Base-by-base conservation (phyloP, 2,113 vertebrate species). In the Boleophthalmus pectinirostris region DNA sequence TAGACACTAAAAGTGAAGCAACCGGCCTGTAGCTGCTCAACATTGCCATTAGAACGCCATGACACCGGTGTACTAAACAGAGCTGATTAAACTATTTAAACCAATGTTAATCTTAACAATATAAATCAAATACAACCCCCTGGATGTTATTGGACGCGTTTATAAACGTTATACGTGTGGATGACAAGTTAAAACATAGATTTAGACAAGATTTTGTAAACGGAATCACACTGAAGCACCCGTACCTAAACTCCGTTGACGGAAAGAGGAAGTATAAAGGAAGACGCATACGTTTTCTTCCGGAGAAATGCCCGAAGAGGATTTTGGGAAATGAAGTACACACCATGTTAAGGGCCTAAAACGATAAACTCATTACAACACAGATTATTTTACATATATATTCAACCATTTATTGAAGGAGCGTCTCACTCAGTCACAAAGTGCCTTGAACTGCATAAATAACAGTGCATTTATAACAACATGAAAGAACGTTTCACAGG, bases 181-280 rank as follows among this genome's bases (percentile, higher is more conserved):
- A 94, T 94, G 93, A 68, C 24, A 2, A 15, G 14, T 24, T 12
- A 76, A 82, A 82, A 66, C 10, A 0, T 7, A 38, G 92, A 93
- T 94, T 91, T 79, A 66, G 10, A 57, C 0, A 11, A 68, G 93
- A 93, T 94, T 87, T 5, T 0, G 24, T 0, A 0, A 18, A 16
- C 46, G 60, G 78, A 70, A 78, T 35, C n/a, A n/a, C 0, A 38
- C 23, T n/a, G 2, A 49, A 20, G 58, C 47, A 23, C 1, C 16
- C 91, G 13, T 92, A 94, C 94, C 93, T 93, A 92, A 91, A 92
- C 90, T 86, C 92, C 90, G 90, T 47, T 88, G 90, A 90, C 85
- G 90, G 86, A 92, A 92, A 94, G 92, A 94, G 93, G 93, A 93
- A 93, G 91, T 68, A 5, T 0, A 54, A 54, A 75, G 67, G 70